These are phyloP conservation scores for Alligator sinensis DNA, from an alignment of 2,113 vertebrate genomes.

Conservation along the genomic window DNA sequence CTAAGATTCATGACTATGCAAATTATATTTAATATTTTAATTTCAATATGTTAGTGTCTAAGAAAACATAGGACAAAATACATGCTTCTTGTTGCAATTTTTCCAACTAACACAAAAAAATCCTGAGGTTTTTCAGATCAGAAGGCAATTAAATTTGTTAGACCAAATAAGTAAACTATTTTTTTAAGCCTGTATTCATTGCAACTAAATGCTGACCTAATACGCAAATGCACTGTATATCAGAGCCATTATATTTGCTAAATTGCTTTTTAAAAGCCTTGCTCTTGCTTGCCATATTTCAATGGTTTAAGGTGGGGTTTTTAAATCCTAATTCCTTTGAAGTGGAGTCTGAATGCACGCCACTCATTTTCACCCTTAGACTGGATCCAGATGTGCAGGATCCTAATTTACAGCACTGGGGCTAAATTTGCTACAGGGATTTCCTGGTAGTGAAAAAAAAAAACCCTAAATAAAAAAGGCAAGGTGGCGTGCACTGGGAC, in stretches of 20 bases:
- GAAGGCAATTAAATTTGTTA: not conserved
- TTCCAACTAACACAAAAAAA: not conserved
- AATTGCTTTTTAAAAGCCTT: not conserved
- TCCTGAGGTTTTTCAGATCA: not conserved
- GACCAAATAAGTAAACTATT: not conserved
- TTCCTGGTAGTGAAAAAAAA: no score
- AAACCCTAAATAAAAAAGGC: no score
- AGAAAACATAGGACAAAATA: not conserved
- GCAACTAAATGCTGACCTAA: not conserved
- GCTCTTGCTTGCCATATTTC: not conserved
- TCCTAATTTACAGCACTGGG: no score
- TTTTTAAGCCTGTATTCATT: conserved; percentile 17
- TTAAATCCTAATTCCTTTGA: no score
- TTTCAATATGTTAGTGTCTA: not conserved
- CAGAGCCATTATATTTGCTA: not conserved
- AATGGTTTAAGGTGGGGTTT: not conserved
- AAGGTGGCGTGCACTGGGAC: no score
- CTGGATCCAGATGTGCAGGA: no score
- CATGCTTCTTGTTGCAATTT: not conserved
- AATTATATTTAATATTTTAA: not conserved
- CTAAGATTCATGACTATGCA: conserved; percentile 13
- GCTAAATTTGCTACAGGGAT: no score
- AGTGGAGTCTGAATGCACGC: no score
- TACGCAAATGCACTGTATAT: not conserved
- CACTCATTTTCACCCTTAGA: no score